phyloP scores from a whole-genome alignment of 2,113 vertebrate species.

The Microcebus murinus region DNA sequence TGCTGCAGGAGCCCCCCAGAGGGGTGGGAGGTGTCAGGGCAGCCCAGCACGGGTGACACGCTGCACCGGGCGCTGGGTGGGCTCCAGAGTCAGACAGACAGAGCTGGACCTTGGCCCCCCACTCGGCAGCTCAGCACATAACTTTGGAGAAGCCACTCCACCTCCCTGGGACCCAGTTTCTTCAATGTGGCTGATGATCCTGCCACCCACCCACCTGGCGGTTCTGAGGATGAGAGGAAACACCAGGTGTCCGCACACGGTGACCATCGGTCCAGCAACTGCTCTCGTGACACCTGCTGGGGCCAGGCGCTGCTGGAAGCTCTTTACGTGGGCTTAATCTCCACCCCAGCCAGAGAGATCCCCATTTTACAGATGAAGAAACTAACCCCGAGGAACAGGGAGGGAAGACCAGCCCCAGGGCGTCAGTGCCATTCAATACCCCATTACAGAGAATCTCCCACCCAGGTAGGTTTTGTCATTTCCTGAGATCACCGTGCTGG shows the following conservation, averaged over 20 bases:
- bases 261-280: rapidly evolving
- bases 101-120: background rate
- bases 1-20: background rate
- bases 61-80: rapidly evolving
- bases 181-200: rapidly evolving
- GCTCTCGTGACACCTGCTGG: background rate
- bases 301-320: background rate
- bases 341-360: background rate
- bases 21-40: background rate
- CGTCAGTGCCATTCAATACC: no score
- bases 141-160: background rate
- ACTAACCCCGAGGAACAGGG: no score
- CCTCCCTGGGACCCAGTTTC: background rate
- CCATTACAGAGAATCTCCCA: background rate
- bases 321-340: background rate
- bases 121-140: background rate
- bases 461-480: background rate
- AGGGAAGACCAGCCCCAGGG: background rate
- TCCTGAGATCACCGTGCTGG: background rate
- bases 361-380: no score
- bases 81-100: rapidly evolving
- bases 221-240: background rate
- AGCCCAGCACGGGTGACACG: rapidly evolving
- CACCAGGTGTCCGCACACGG: rapidly evolving
- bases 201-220: rapidly evolving